Evolutionary conservation across 1,140 invertebrate genomes (phyloP).

Genomic region (Zaprionus gabonicus): DNA sequence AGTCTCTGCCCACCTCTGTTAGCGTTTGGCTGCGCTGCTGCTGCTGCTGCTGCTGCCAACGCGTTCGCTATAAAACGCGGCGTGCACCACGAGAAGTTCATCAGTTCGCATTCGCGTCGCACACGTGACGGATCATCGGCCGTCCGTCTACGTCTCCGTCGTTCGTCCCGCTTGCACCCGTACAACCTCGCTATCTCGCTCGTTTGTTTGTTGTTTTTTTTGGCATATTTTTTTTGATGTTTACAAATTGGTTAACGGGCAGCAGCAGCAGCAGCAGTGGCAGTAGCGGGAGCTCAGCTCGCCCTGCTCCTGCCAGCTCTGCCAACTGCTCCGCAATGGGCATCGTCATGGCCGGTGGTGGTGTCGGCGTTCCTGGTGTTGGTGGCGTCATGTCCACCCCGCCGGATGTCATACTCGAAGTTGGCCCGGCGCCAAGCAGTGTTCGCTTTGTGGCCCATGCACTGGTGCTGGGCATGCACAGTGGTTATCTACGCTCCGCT

Average conservation of each 20-base stretch:
- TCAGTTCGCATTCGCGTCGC: slow-evolving; percentile 76
- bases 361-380: slow-evolving; percentile 30
- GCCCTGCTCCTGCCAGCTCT: background rate
- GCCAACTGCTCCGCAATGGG: background rate
- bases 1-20: slow-evolving; percentile 6
- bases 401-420: slow-evolving; percentile 88
- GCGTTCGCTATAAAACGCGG: slow-evolving; percentile 64
- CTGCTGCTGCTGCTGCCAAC: slow-evolving; percentile 1
- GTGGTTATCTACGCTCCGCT: slow-evolving; percentile 88
- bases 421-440: slow-evolving; percentile 86
- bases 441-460: slow-evolving; percentile 89
- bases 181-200: background rate
- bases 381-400: slow-evolving; percentile 80
- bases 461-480: slow-evolving; percentile 88
- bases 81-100: slow-evolving; percentile 57
- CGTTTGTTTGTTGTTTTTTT: slow-evolving; percentile 28
- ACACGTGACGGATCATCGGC: slow-evolving; percentile 55
- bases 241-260: slow-evolving; percentile 84
- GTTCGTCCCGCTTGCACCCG: background rate
- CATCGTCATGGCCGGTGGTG: slow-evolving; percentile 49
- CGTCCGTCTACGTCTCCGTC: slow-evolving; percentile 4
- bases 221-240: slow-evolving; percentile 60
- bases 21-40: slow-evolving; percentile 4
- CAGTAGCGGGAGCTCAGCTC: slow-evolving; percentile 2
- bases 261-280: slow-evolving; percentile 52